Percentiles rank a stretch among this genome's conserved stretches.
Conservation (phyloP, 2,888 invertebrate species). For the Leucoma salicis region DNA sequence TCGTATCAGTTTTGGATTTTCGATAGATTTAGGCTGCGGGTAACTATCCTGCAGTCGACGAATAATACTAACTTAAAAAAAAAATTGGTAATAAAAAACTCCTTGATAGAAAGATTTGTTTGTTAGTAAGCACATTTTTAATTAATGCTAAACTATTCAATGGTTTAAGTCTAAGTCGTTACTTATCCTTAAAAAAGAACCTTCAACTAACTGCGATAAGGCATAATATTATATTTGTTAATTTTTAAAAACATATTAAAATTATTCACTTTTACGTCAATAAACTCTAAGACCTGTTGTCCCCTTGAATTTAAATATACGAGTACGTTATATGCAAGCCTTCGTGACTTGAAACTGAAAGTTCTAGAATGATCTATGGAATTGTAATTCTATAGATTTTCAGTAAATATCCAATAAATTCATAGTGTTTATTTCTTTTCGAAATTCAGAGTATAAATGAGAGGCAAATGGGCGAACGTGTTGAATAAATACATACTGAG, state of each 20-base stretch:
- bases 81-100: too few relatives aligned
- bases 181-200: too few relatives aligned
- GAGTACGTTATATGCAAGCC: slow-evolving; percentile 20
- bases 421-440: slow-evolving; percentile 24
- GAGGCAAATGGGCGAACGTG: slow-evolving; percentile 18
- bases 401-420: slow-evolving; percentile 25
- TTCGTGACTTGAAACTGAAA: slow-evolving; percentile 30
- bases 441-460: slow-evolving; percentile 23
- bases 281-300: slow-evolving; percentile 14
- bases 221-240: too few relatives aligned
- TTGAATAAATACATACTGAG: slow-evolving; percentile 19
- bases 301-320: slow-evolving; percentile 15
- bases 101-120: too few relatives aligned
- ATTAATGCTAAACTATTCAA: too few relatives aligned
- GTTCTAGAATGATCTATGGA: slow-evolving; percentile 21
- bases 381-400: slow-evolving; percentile 25
- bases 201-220: too few relatives aligned
- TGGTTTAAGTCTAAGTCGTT: too few relatives aligned
- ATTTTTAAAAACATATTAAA: background rate
- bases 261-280: slow-evolving; percentile 8
- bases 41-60: too few relatives aligned
- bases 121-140: too few relatives aligned
- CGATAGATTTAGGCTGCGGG: too few relatives aligned
- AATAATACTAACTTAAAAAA: too few relatives aligned
- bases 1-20: too few relatives aligned